Base-by-base conservation (phyloP, 2,888 invertebrate genomes). In the Dyspetes luteomarginatus region DNA sequence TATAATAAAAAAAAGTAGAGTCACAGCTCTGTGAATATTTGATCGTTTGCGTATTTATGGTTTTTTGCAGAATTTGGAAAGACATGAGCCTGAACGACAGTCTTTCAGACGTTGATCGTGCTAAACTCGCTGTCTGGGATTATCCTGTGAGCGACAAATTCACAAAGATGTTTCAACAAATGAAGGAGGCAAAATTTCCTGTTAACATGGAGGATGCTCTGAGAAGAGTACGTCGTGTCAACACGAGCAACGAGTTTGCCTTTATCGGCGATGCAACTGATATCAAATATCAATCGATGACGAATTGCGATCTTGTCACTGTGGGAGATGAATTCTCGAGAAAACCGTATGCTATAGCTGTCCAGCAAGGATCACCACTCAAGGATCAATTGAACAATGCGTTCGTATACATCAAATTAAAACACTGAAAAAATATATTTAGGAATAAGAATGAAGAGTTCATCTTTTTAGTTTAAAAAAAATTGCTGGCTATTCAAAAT, bases 111-210 rank as follows among this genome's bases (percentile, higher is more conserved):
- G 95, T 97, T 3, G 98, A 99, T 89, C 93, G 98, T 30, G 97
- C 98, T 0, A 97, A 98, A 91, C 92, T 99, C 15, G 99, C 99
- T 0, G 99, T 99, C 0, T 99, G 99, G 99, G 99, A 99, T 91
- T 99, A 99, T 91, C 99, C 99, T 0, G 98, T 99, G 0, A 98
- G 98, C 88, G 98, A 99, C 92, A 99, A 98, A 90, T 99, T 98
- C 92, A 99, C 98, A 48, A 99, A 99, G 93, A 98, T 99, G 96
- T 98, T 98, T 97, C 97, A 98, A 90, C 97, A 97, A 0, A 99
- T 99, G 98, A 92, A 92, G 83, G 95, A 96, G 85, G 97, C 98
- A 0, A 95, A 94, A 0, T 94, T 99, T 9, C 99, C 99, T 0
- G 93, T 94, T 30, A 94, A 94, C 2, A 94, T 97, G 48, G 95